phyloP scores from a whole-genome alignment of 2,888 invertebrate species.

The Morpho deidamia region DNA sequence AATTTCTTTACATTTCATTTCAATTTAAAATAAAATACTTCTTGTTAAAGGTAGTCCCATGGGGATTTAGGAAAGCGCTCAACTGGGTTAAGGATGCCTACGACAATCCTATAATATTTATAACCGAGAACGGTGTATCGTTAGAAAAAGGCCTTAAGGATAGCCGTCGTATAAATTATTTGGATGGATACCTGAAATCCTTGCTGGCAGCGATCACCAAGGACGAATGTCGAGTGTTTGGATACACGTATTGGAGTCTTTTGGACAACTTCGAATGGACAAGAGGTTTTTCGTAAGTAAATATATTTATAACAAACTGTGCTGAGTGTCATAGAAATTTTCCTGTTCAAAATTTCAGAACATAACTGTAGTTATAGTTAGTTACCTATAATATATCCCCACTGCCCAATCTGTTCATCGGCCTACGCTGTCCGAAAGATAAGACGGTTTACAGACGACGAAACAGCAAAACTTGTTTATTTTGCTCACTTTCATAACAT shows the following conservation, averaged over 20 bases:
- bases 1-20: too few species aligned
- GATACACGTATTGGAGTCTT: conserved; percentile 87
- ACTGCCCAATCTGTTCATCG: too few species aligned
- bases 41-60: conserved; percentile 76
- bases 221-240: conserved; percentile 79
- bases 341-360: too few species aligned
- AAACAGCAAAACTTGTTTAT: too few species aligned
- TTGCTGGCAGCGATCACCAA: conserved; percentile 65
- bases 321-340: too few species aligned
- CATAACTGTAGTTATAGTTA: too few species aligned
- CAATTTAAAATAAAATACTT: too few species aligned
- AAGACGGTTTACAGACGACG: too few species aligned
- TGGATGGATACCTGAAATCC: conserved; percentile 65
- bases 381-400: too few species aligned
- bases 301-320: background rate
- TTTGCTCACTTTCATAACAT: too few species aligned
- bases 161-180: conserved; percentile 69
- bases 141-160: conserved; percentile 61
- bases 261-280: conserved; percentile 92
- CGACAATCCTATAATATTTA: conserved; percentile 73
- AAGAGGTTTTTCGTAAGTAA: conserved; percentile 81
- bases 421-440: too few species aligned
- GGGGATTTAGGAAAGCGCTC: conserved; percentile 81
- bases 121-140: conserved; percentile 82
- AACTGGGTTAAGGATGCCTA: conserved; percentile 80